Percentiles rank a stretch among this genome's conserved stretches.
Evolutionary conservation across 1,140 invertebrate species (phyloP).

Genomic region (Penaeus vannamei): DNA sequence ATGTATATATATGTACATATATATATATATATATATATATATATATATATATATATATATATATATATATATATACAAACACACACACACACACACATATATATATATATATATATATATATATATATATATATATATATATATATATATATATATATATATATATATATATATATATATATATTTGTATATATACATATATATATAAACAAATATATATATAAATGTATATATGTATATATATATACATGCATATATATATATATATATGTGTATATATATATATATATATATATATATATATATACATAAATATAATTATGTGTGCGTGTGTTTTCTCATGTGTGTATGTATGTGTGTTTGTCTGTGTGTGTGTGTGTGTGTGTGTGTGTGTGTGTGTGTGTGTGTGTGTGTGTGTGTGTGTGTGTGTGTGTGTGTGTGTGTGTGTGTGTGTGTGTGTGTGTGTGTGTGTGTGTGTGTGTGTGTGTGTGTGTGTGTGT

Average conservation of each 20-base stretch:
- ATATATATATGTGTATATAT: slow-evolving; percentile 8
- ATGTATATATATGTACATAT: not conserved
- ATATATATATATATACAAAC: not conserved
- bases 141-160: slow-evolving; percentile 5
- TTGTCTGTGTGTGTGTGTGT: not conserved
- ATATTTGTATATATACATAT: slow-evolving; percentile 7
- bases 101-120: slow-evolving; percentile 18
- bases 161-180: slow-evolving; percentile 28
- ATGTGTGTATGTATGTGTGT: not conserved
- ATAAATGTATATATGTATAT: not conserved
- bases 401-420: not conserved
- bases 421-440: not conserved
- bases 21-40: not conserved
- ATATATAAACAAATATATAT: not conserved
- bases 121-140: slow-evolving; percentile 23
- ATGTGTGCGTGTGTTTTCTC: not conserved
- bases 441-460: not conserved
- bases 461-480: not conserved
- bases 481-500: not conserved
- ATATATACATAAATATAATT: not conserved
- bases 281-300: slow-evolving; percentile 21
- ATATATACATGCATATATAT: slow-evolving; percentile 1
- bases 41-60: not conserved
- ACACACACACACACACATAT: not conserved
- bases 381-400: not conserved